Conservation (phyloP, 2,113 vertebrate genomes). For the Camelus dromedarius region DNA sequence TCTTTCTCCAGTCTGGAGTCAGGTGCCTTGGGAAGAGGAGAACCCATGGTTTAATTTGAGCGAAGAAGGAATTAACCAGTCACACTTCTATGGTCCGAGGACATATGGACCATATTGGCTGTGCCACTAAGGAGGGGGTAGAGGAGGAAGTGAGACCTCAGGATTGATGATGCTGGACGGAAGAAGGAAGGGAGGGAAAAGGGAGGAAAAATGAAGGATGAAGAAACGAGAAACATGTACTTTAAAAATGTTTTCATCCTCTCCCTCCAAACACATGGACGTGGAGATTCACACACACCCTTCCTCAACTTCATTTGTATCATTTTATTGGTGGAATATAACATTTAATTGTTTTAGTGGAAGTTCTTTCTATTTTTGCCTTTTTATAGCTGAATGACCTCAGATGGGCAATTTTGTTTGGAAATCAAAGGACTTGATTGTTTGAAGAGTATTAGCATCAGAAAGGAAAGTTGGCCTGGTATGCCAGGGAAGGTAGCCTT, state of each 20-base stretch:
- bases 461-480: constrained; percentile 72
- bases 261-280: not conserved
- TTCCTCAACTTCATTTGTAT: not conserved
- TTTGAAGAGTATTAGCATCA: constrained; percentile 84
- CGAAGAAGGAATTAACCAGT: constrained; percentile 15
- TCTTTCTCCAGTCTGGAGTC: not conserved
- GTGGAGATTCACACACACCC: not conserved
- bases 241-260: not conserved
- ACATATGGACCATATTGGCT: not conserved
- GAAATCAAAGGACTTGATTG: constrained; percentile 77
- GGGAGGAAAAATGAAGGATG: not conserved
- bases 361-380: constrained; percentile 73
- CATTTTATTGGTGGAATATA: not conserved
- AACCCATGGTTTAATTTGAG: constrained; percentile 11
- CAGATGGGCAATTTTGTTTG: constrained; percentile 74
- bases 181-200: not conserved
- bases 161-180: not conserved
- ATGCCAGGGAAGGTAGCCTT: constrained; percentile 69
- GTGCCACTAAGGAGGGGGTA: not conserved
- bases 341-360: not conserved
- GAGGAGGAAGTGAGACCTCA: not conserved
- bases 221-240: not conserved
- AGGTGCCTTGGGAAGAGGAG: not conserved
- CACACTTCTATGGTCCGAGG: not conserved
- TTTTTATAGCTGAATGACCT: constrained; percentile 69